These are phyloP conservation scores for Monoplex corrugatus DNA, from an alignment of 2,888 invertebrate species.

Conservation along the genomic window DNA sequence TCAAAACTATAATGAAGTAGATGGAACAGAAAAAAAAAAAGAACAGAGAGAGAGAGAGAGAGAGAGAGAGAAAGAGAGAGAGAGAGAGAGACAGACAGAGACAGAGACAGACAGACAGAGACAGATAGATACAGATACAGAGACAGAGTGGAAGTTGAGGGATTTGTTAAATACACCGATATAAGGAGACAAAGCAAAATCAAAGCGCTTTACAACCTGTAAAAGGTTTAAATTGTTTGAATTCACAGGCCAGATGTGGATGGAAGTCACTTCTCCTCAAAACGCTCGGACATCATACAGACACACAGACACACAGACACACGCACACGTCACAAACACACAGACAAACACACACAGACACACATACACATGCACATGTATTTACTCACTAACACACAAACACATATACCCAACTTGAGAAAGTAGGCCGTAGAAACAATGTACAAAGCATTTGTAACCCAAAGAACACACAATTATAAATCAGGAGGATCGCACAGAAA, in stretches of 20 bases:
- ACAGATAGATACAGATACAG: neutral
- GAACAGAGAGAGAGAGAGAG: neutral
- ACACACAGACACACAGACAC: conserved; percentile 20
- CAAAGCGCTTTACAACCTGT: no score
- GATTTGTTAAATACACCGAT: no score
- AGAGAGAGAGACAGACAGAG: neutral
- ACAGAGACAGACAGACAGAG: neutral
- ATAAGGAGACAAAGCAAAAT: no score
- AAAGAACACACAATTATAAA: no score
- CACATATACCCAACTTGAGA: neutral
- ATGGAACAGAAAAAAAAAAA: no score
- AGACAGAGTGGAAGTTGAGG: no score
- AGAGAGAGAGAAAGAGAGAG: neutral
- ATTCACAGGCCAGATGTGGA: no score
- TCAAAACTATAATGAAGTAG: no score
- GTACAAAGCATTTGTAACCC: no score
- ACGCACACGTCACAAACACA: neutral
- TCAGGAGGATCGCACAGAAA: no score
- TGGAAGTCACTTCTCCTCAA: no score
- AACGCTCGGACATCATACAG: neutral
- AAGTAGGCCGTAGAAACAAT: neutral
- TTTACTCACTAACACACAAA: neutral
- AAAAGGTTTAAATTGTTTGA: no score
- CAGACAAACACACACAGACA: conserved; percentile 9
- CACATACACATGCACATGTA: neutral